These are phyloP conservation scores for Kryptolebias ocellatus DNA, from an alignment of 2,797 vertebrate genomes.

Conservation along the genomic window DNA sequence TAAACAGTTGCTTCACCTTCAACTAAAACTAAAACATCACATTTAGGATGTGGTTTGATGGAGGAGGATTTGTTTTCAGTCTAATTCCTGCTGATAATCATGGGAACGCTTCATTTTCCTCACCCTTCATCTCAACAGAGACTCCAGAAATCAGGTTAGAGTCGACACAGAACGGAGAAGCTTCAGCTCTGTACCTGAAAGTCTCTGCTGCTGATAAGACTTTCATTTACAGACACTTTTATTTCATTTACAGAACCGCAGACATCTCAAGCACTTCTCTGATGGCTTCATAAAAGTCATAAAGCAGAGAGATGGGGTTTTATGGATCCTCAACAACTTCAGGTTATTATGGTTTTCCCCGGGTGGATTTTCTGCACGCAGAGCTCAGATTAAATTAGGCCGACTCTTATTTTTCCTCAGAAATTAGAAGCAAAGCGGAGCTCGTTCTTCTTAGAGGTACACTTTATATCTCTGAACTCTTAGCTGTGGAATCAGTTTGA, in stretches of 20 bases:
- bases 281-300: constrained; percentile 30
- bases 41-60: too few relatives aligned
- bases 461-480: background rate
- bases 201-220: constrained; percentile 11
- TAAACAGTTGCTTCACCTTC: too few relatives aligned
- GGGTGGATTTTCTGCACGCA: constrained; percentile 10
- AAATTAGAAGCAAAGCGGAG: background rate
- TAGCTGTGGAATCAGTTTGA: too few relatives aligned
- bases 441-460: constrained; percentile 9
- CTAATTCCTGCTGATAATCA: too few relatives aligned
- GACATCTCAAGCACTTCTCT: background rate
- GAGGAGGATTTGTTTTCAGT: too few relatives aligned
- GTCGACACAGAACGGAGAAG: background rate
- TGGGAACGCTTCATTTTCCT: too few relatives aligned
- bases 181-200: constrained; percentile 4
- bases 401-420: background rate
- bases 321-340: constrained; percentile 32
- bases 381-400: constrained; percentile 21
- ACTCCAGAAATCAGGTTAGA: background rate
- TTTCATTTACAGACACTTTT: constrained; percentile 19
- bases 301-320: constrained; percentile 22
- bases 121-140: too few relatives aligned
- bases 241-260: constrained; percentile 11
- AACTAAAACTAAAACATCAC: too few relatives aligned
- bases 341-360: constrained; percentile 16